Conservation (phyloP, 2,888 invertebrate species). For the Polydrusus cervinus region DNA sequence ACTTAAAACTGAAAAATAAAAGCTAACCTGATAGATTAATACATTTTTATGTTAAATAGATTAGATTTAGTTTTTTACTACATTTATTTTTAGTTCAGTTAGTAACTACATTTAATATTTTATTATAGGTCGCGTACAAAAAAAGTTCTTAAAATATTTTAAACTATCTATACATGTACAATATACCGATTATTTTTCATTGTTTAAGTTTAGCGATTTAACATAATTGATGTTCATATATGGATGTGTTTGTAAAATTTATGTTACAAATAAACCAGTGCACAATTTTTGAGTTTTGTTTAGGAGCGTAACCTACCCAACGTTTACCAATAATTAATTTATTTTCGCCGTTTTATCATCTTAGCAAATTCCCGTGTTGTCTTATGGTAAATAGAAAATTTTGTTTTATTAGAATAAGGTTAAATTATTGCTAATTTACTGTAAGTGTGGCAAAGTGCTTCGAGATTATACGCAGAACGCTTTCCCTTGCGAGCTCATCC, state of each 20-base stretch:
- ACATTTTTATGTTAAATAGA: background rate
- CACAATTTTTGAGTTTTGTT: constrained; percentile 13
- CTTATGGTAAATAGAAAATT: too few species aligned
- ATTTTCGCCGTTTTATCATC: too few species aligned
- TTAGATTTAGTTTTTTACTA: constrained; percentile 20
- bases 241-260: constrained; percentile 10
- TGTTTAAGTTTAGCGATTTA: constrained; percentile 9
- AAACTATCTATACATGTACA: background rate
- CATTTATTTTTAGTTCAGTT: background rate
- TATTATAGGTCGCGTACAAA: background rate
- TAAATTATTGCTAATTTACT: too few species aligned
- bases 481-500: too few species aligned
- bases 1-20: background rate
- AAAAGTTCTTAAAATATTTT: constrained; percentile 6
- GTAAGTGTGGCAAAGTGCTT: too few species aligned
- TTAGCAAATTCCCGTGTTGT: too few species aligned
- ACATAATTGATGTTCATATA: background rate
- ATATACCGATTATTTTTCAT: background rate
- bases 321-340: too few species aligned
- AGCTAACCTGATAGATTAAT: constrained; percentile 5
- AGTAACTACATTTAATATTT: background rate
- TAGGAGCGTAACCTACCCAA: too few species aligned
- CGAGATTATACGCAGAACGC: too few species aligned
- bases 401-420: too few species aligned
- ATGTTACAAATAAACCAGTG: constrained; percentile 13